Conservation (phyloP, 1,140 invertebrate species). For the Cydia pomonella region DNA sequence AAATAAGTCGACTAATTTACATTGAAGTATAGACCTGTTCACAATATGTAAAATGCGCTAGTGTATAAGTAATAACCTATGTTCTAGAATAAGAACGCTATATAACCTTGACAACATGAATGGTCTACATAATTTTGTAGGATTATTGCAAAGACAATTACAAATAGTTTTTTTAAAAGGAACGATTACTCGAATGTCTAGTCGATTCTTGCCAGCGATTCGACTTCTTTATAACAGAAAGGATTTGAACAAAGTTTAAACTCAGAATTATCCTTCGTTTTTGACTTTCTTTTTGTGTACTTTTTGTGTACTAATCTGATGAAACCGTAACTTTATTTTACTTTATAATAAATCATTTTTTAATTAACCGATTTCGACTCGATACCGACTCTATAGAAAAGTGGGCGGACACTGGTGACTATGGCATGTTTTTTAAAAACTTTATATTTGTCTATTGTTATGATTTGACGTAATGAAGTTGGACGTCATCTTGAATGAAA, state of each 20-base stretch:
- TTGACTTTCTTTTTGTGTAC: no score
- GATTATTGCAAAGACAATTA: neutral
- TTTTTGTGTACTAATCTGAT: no score
- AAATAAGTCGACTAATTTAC: constrained; percentile 41
- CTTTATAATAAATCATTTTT: no score
- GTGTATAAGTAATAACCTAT: neutral
- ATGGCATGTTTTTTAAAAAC: constrained; percentile 34
- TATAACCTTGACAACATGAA: neutral
- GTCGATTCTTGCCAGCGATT: neutral
- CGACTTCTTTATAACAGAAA: neutral
- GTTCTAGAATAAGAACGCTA: neutral
- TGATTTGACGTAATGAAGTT: constrained; percentile 73
- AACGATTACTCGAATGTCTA: neutral
- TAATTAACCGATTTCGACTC: neutral
- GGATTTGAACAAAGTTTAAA: neutral
- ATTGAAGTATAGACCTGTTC: neutral
- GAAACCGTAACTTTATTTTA: no score
- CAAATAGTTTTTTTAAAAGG: neutral
- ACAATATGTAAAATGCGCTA: constrained; percentile 14
- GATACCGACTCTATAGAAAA: constrained; percentile 4
- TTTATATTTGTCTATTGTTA: constrained; percentile 64
- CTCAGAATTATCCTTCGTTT: neutral
- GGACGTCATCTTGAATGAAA: constrained; percentile 75
- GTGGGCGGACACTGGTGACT: constrained; percentile 23
- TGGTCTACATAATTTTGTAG: neutral